These are phyloP conservation scores for Euleptes europaea DNA, from an alignment of 2,113 vertebrate species.

Conservation along the genomic window DNA sequence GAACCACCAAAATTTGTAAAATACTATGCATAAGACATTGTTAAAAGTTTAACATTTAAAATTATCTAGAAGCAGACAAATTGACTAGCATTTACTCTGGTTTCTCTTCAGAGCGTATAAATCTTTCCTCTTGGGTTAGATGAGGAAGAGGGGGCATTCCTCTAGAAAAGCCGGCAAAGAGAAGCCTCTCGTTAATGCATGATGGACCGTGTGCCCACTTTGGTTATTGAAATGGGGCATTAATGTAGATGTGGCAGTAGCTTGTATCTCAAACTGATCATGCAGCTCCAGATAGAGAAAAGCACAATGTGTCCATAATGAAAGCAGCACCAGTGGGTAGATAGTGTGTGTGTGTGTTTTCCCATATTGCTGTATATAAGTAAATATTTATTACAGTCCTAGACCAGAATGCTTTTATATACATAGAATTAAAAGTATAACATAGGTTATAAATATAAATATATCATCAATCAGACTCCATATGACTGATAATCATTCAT, in stretches of 20 bases:
- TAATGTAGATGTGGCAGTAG: slow-evolving; percentile 52
- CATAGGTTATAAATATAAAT: too few relatives aligned
- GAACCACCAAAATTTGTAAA: too few relatives aligned
- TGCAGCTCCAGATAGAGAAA: slow-evolving; percentile 52
- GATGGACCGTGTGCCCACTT: slow-evolving; percentile 45
- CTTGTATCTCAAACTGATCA: slow-evolving; percentile 65
- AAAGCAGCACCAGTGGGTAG: slow-evolving; percentile 29
- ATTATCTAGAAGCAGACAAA: too few relatives aligned
- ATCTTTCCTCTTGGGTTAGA: slow-evolving; percentile 19
- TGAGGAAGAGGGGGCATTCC: neutral
- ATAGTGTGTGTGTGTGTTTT: neutral
- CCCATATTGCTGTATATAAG: accelerated
- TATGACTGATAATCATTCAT: too few relatives aligned
- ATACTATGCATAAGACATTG: too few relatives aligned
- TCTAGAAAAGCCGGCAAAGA: slow-evolving; percentile 18
- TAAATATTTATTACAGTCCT: too few relatives aligned
- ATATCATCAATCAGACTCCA: too few relatives aligned
- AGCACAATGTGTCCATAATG: slow-evolving; percentile 46
- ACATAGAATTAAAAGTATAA: too few relatives aligned
- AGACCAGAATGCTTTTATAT: too few relatives aligned
- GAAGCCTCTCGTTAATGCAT: slow-evolving; percentile 23
- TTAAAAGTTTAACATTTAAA: too few relatives aligned
- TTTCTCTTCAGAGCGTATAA: too few relatives aligned
- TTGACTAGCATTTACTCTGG: too few relatives aligned
- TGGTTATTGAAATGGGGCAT: slow-evolving; percentile 52